Base-by-base conservation (phyloP, 2,888 invertebrate genomes). In the Pherbina coryleti region DNA sequence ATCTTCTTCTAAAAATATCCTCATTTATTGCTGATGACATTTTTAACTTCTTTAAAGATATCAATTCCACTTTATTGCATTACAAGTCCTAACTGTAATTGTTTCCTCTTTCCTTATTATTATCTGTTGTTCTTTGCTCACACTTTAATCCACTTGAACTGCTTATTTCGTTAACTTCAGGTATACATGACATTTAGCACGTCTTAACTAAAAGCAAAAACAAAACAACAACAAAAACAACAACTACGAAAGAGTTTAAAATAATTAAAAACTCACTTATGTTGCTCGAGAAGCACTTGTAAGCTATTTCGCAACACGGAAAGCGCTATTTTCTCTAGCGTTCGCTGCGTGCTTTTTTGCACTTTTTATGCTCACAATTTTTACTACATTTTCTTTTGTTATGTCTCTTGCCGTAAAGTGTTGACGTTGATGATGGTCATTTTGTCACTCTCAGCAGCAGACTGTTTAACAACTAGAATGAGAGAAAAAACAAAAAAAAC, bases 371-470 rank as follows among this genome's bases (percentile, higher is more conserved):
- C 31, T 5, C 5, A 31, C 31, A 25, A 5, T 64, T 25, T 25
- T 25, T 25, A n/a, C 11, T n/a, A 55, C 17, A 17, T 14, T 31
- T 31, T 31, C 14, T 55, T 55, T 55, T 55, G 19, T 17, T 55
- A 7, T 55, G 7, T 7, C 31, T 53, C 5, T 19, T n/a, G 14
- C 19, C 19, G 53, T 53, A 17, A 53, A 53, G 53, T 53, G 55
- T 28, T 64, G 62, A 64, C 31, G 62, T 64, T 64, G 62, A 64
- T 55, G 55, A 55, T 17, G 55, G 55, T 64, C 34, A 31, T 28
- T 64, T 64, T 64, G 62, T 4, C 62, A 31, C 7, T 64, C 31
- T 28, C 14, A 17, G 14, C n/a, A 55, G 55, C 14, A 5, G 31
- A 31, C 3, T 31, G 31, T 31, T 31, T 31, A 31, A 31, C 3